Evolutionary conservation across 92 coral and sea anemone species (phyloP), one percentile per base, ranked within the genome.

Genomic region (Palythoa heliodiscus): DNA sequence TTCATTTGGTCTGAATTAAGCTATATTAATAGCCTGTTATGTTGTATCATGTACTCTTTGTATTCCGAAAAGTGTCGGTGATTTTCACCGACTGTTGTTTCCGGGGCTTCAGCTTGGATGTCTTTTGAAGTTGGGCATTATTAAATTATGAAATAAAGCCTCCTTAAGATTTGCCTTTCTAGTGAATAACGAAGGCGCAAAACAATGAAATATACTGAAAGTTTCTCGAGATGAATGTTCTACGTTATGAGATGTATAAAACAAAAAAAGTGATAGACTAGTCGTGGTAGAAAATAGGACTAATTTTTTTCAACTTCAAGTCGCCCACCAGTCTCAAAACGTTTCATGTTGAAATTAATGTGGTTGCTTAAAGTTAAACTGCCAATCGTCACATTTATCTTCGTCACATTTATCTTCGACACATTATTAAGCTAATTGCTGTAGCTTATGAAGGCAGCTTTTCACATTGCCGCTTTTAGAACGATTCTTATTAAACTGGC

Each of bases 1-100:
- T 14, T 80, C 84, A 67, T 64, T 64, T 80, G 84, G 84, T 50
- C 75, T 80, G 47, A 66, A 80, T 80, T 78, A 78, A 57, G 5
- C 60, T 11, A 78, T 78, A 43, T 38, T 48, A 63, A 67, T 47
- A 64, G 84, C 37, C 73, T 80, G 71, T 38, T 80, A 8, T 16
- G 39, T 40, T 11, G 5, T n/a, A 25, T 39, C 5, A 15, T n/a
- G 47, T 7, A 22, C 71, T 20, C 64, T 67, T 79, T 14, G 73
- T 52, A 47, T 54, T 13, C 39, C n/a, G 66, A 53, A 22, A 23
- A 53, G 37, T 52, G 24, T 53, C 53, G 47, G 23, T 76, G 66
- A 22, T 53, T 24, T 52, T 25, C 53, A 14, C 22, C 52, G 48
- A 76, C 67, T 24, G 67, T 7, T 24, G 73, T 76, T 76, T 76